Conservation (phyloP, 2,888 invertebrate species). For the Punctoribates punctum region DNA sequence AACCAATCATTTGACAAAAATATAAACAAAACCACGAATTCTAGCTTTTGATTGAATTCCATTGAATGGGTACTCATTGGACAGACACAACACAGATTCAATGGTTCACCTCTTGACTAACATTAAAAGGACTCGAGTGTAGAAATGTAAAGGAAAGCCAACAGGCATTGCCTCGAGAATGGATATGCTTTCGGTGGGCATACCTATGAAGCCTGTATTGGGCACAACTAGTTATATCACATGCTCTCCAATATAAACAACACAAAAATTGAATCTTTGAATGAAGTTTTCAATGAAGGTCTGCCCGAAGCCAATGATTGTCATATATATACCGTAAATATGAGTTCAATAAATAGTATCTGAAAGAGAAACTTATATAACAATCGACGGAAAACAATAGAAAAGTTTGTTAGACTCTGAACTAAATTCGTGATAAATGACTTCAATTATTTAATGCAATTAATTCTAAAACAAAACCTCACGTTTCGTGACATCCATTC, state of each 20-base stretch:
- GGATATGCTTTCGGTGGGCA: not conserved
- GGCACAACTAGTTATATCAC: conserved; percentile 34
- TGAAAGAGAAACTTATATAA: conserved; percentile 27
- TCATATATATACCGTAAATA: conserved; percentile 8
- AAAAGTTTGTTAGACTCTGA: not conserved
- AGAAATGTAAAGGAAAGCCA: conserved; percentile 7
- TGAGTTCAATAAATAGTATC: conserved; percentile 7
- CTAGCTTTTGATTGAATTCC: not conserved
- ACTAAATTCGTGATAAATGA: no score
- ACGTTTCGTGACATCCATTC: not conserved
- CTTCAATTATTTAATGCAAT: conserved; percentile 11
- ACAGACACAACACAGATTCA: not conserved
- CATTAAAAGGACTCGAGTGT: not conserved
- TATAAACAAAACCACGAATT: not conserved
- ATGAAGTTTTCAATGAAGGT: not conserved
- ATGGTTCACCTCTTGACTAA: not conserved
- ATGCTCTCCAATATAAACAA: conserved; percentile 19
- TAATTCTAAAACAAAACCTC: conserved; percentile 8
- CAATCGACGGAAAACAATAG: not conserved
- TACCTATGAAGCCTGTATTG: conserved; percentile 4
- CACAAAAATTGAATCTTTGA: not conserved
- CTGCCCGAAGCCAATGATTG: not conserved
- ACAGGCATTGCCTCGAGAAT: conserved; percentile 28
- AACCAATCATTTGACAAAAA: not conserved
- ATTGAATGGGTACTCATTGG: not conserved